A percentile compares a stretch with the other conserved stretches of the same genome.
phyloP scores from a whole-genome alignment of 2,888 invertebrate genomes.

The Laothoe populi region DNA sequence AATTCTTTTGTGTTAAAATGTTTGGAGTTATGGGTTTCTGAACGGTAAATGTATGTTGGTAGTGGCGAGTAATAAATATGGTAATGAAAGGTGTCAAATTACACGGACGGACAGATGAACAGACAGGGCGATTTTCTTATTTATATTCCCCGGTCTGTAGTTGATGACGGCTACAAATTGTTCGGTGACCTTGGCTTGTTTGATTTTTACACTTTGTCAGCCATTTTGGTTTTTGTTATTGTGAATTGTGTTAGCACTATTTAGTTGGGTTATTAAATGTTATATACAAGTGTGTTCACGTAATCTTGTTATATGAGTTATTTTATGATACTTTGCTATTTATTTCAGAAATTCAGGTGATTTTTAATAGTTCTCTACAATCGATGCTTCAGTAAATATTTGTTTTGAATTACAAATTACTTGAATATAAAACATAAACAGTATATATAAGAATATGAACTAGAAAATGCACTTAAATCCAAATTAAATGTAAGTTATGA shows the following conservation, averaged over 20 bases:
- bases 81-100: conserved; percentile 84
- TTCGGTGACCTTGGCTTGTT: conserved; percentile 63
- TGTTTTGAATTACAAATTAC: no score
- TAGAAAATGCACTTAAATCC: no score
- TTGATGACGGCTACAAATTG: conserved; percentile 61
- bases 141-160: conserved; percentile 47
- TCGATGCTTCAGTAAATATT: background rate
- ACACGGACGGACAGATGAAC: conserved; percentile 68
- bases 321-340: background rate
- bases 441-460: no score
- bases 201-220: conserved; percentile 48
- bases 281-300: background rate
- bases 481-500: no score
- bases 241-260: conserved; percentile 36
- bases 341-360: background rate
- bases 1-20: conserved; percentile 32
- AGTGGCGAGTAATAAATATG: conserved; percentile 72
- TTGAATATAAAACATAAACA: no score
- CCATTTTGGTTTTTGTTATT: conserved; percentile 41
- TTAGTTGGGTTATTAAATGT: conserved; percentile 19
- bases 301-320: background rate
- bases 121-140: conserved; percentile 72
- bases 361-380: background rate
- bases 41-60: conserved; percentile 31
- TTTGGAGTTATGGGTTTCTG: background rate